Evolutionary conservation across 2,113 vertebrate genomes (phyloP), one percentile per base, ranked within the genome.

Genomic region (Camelus bactrianus): DNA sequence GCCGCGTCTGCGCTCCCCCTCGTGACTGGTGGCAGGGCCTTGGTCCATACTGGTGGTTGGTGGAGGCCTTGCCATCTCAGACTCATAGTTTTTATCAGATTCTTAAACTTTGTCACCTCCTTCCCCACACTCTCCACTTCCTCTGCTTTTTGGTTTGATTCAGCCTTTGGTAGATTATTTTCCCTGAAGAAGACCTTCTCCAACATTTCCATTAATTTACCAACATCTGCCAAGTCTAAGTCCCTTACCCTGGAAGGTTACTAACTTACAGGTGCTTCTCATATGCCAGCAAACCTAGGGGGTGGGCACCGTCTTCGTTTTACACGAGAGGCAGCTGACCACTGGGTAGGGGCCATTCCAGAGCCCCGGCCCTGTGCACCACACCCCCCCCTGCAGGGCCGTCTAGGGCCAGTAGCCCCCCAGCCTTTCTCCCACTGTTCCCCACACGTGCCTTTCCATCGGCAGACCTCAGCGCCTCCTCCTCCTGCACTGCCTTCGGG

Each of bases 391-490:
- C 35, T 28, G 46, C 8, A 46, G 80, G 87, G 24, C 32, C 38
- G 19, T 64, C 15, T 0, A 4, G 30, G 32, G 35, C 60, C 28
- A 7, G 15, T 52, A 24, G 38, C 52, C n/a, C 28, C 6, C 9
- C 28, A 1, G 20, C 62, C 24, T 32, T 10, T 70, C 46, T 19
- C 6, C 48, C 11, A 0, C 30, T 4, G 8, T 28, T 17, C 38
- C 32, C 11, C 8, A 0, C 20, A 0, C 0, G 19, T 6, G 28
- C 19, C 12, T 24, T 12, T n/a, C 32, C 35, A 32, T 15, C 35
- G 3, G 4, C 35, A n/a, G 4, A 2, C 30, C 30, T 30, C 15
- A 26, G 50, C 38, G 64, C 6, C 20, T 35, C 52, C 76, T 24
- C 4, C 30, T 26, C 20, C 24, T 70, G 65, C 19, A 3, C 46